Conservation (phyloP, 2,888 invertebrate species). For the Alcis repandata region DNA sequence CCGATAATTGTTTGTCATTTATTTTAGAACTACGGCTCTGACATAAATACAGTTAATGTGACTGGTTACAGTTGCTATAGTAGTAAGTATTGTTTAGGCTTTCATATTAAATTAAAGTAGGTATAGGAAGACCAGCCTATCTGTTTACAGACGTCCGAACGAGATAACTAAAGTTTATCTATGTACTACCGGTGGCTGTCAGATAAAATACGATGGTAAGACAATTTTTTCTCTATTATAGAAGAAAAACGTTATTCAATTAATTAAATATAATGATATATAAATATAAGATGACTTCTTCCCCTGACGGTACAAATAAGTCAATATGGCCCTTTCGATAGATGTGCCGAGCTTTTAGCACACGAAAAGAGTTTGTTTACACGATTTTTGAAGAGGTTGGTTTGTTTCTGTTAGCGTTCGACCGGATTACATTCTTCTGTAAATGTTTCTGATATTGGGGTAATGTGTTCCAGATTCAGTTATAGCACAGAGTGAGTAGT, state of each 20-base stretch:
- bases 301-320: slow-evolving; percentile 3
- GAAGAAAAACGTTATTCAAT: neutral
- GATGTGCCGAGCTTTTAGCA: slow-evolving; percentile 9
- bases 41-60: too few species aligned
- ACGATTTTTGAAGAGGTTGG: slow-evolving; percentile 32
- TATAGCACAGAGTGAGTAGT: slow-evolving; percentile 12
- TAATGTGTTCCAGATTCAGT: slow-evolving; percentile 41
- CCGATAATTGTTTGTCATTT: too few species aligned
- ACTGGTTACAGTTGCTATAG: too few species aligned
- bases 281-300: neutral
- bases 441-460: slow-evolving; percentile 34
- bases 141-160: too few species aligned
- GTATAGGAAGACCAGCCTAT: too few species aligned
- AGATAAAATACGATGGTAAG: too few species aligned
- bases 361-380: slow-evolving; percentile 41
- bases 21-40: too few species aligned
- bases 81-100: too few species aligned
- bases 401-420: slow-evolving; percentile 44
- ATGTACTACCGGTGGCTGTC: too few species aligned
- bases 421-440: slow-evolving; percentile 38
- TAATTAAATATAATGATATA: neutral
- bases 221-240: too few species aligned
- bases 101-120: too few species aligned
- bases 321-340: slow-evolving; percentile 37
- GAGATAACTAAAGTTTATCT: too few species aligned